These are phyloP conservation scores for Thalassoma bifasciatum DNA, from an alignment of 2,113 vertebrate genomes.

Conservation along the genomic window DNA sequence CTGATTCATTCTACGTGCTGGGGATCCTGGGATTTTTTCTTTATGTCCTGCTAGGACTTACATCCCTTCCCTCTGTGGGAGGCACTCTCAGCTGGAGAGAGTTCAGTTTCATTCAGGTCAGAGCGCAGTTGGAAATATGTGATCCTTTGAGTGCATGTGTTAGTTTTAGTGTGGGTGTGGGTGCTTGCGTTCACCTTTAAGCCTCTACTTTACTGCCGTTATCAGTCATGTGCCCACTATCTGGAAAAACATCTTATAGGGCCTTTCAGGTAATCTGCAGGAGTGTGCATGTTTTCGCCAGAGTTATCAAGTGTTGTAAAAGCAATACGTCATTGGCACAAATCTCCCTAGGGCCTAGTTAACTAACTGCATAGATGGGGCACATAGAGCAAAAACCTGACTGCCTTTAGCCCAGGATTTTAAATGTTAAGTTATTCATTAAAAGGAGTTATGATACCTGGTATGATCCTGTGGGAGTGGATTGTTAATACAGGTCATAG, in stretches of 20 bases:
- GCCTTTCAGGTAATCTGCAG: conserved; percentile 30
- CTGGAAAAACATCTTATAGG: conserved; percentile 30
- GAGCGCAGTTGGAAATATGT: conserved; percentile 29
- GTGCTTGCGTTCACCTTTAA: conserved; percentile 31
- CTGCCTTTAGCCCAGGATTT: conserved; percentile 60
- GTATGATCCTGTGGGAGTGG: conserved; percentile 53
- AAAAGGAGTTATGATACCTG: conserved; percentile 79
- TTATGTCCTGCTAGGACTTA: conserved; percentile 91
- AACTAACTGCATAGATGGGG: conserved; percentile 51
- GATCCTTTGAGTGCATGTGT: conserved; percentile 8
- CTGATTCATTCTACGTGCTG: conserved; percentile 85
- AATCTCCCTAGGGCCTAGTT: conserved; percentile 62
- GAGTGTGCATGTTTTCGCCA: conserved; percentile 45
- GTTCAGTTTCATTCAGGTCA: conserved; percentile 81
- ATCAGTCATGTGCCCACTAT: conserved; percentile 43
- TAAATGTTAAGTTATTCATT: conserved; percentile 86
- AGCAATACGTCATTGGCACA: conserved; percentile 54
- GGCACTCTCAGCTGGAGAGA: conserved; percentile 94
- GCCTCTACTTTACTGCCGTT: background rate
- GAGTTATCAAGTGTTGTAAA: conserved; percentile 62
- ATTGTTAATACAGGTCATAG: conserved; percentile 75
- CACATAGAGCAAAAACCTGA: conserved; percentile 45
- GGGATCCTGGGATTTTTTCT: conserved; percentile 92
- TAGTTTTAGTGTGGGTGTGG: background rate
- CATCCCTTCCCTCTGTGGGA: conserved; percentile 94